Base-by-base conservation (phyloP, 2,797 vertebrate species). In the Fundulus diaphanus region DNA sequence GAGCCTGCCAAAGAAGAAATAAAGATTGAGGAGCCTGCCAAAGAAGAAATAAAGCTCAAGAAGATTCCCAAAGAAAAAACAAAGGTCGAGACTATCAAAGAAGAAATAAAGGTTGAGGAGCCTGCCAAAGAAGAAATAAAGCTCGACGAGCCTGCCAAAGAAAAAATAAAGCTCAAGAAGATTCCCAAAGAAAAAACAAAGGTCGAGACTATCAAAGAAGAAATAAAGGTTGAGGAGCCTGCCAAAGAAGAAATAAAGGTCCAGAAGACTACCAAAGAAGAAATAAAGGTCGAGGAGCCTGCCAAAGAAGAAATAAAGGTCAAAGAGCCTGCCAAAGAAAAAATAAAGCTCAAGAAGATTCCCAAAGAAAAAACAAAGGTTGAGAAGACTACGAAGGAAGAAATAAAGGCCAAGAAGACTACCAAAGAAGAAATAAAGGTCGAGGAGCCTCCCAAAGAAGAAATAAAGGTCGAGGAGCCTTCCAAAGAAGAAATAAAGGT, bases 371-470 rank as follows among this genome's bases (percentile, higher is more conserved):
- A 46, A 15, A 76, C 52, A 33, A 4, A 79, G 20, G 20, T 22
- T 0, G 3, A 68, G 1, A 76, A 69, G 33, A 7, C 51, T 0
- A 0, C 7, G 0, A 80, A 80, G 70, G 67, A 74, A 4, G 59
- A 79, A 13, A 46, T 70, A 0, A 68, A 51, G 20, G 68, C 15
- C 0, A 44, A 13, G 13, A 66, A 73, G 48, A 7, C 33, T 12
- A 0, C 3, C 0, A 73, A 70, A 72, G 27, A 49, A 33, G 22
- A 70, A 4, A 91, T 56, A 48, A 52, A 70, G 1, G 18, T 2
- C 0, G 22, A 57, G 2, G 33, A 72, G 54, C 35, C 0, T 2
- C 0, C 1, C 0, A 70, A 27, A 20, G 20, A 72, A 46, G 8
- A 22, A 1, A 31, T 33, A 52, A 35, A 16, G 0, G 15, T 7